A percentile compares a stretch with the other conserved stretches of the same genome.
phyloP scores from a whole-genome alignment of 2,797 vertebrate species.

The Iguana delicatissima region DNA sequence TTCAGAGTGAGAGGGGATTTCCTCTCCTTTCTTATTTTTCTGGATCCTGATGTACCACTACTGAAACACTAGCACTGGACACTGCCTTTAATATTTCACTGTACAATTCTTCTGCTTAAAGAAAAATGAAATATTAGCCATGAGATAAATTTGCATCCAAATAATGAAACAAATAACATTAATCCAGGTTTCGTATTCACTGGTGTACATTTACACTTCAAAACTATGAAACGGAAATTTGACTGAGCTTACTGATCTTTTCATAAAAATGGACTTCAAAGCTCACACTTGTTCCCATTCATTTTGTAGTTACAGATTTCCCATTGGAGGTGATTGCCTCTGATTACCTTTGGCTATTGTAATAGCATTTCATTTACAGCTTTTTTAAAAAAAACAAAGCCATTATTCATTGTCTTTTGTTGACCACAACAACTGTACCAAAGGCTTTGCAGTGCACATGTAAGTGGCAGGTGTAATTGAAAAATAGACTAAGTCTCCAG shows the following conservation, averaged over 20 bases:
- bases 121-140: neutral
- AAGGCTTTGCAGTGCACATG: constrained; percentile 80
- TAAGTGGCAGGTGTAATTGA: constrained; percentile 89
- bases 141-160: constrained; percentile 47
- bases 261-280: constrained; percentile 88
- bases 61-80: neutral
- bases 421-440: constrained; percentile 85
- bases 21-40: neutral
- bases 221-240: constrained; percentile 80
- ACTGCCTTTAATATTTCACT: neutral
- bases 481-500: constrained; percentile 85
- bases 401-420: constrained; percentile 97
- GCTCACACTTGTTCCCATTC: constrained; percentile 77
- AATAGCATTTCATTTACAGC: constrained; percentile 83
- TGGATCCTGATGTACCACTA: neutral
- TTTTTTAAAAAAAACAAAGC: constrained; percentile 82
- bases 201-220: constrained; percentile 85
- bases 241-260: constrained; percentile 86
- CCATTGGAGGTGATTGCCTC: constrained; percentile 80
- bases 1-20: neutral
- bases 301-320: constrained; percentile 78
- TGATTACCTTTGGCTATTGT: constrained; percentile 86
- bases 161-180: constrained; percentile 28
- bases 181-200: constrained; percentile 85
- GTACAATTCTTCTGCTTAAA: constrained; percentile 33